Conservation (phyloP, 1,140 invertebrate species). For the Choristoneura fumiferana region DNA sequence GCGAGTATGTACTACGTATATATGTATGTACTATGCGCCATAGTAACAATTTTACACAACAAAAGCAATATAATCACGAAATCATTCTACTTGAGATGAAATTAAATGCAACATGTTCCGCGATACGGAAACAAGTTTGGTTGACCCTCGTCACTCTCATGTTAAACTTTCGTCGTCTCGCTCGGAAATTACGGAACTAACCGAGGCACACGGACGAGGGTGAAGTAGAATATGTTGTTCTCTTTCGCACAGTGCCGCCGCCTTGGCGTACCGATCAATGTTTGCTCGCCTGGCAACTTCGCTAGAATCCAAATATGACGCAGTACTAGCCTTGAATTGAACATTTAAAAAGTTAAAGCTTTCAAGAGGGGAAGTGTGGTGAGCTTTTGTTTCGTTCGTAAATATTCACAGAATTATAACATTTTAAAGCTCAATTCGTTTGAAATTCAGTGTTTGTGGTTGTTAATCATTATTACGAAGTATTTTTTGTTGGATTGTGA, state of each 20-base stretch:
- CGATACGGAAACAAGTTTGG: conserved; percentile 3
- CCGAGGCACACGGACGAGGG: background rate
- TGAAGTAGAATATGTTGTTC: background rate
- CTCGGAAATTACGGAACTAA: conserved; percentile 11
- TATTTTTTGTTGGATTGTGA: too few species aligned
- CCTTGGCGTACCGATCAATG: conserved; percentile 14
- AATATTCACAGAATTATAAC: too few species aligned
- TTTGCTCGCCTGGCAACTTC: conserved; percentile 17
- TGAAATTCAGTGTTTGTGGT: background rate
- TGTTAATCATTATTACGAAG: too few species aligned
- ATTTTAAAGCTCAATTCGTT: background rate
- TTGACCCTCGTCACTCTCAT: background rate
- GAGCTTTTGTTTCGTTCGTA: conserved; percentile 15
- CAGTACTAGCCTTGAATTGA: conserved; percentile 10
- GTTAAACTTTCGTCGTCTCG: background rate
- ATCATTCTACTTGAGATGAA: background rate
- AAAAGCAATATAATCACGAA: too few species aligned
- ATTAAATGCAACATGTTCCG: background rate
- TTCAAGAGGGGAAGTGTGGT: background rate
- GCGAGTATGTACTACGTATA: too few species aligned
- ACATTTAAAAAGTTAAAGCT: conserved; percentile 15
- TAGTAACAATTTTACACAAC: too few species aligned
- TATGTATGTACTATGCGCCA: too few species aligned
- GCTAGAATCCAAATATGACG: conserved; percentile 1
- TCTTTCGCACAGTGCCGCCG: background rate